Conservation (phyloP, 2,888 invertebrate genomes). For the Eupeodes luniger region DNA sequence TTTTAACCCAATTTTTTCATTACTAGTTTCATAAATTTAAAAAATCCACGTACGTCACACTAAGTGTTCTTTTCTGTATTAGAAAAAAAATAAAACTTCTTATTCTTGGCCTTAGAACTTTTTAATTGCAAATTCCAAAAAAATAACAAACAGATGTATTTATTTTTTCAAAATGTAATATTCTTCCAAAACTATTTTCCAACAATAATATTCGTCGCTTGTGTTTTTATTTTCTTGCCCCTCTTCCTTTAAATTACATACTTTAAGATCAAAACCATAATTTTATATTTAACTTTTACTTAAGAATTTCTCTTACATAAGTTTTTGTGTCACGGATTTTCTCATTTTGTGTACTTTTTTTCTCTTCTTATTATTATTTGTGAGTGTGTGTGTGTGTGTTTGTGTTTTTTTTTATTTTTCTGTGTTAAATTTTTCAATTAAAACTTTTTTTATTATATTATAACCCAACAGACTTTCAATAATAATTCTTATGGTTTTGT, state of each 20-base stretch:
- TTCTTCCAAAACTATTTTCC: neutral
- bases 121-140: slow-evolving; percentile 40
- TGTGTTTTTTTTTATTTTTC: slow-evolving; percentile 16
- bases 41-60: too few relatives aligned
- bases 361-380: slow-evolving; percentile 18
- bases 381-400: neutral
- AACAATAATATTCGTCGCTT: neutral
- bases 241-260: neutral
- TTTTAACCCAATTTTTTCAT: too few relatives aligned
- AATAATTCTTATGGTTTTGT: slow-evolving; percentile 9
- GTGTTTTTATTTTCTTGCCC: too few relatives aligned
- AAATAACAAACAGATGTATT: neutral
- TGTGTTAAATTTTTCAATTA: slow-evolving; percentile 71
- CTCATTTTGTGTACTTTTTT: slow-evolving; percentile 30
- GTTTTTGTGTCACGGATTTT: slow-evolving; percentile 45
- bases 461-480: slow-evolving; percentile 69
- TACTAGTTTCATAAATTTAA: too few relatives aligned
- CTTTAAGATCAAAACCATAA: slow-evolving; percentile 30
- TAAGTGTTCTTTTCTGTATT: too few relatives aligned
- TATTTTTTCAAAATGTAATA: slow-evolving; percentile 39
- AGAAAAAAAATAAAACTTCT: too few relatives aligned
- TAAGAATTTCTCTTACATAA: slow-evolving; percentile 13
- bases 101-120: slow-evolving; percentile 10
- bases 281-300: slow-evolving; percentile 35
- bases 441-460: slow-evolving; percentile 71